Evolutionary conservation across 2,797 vertebrate genomes (phyloP).

Genomic region (Oreortyx pictus): DNA sequence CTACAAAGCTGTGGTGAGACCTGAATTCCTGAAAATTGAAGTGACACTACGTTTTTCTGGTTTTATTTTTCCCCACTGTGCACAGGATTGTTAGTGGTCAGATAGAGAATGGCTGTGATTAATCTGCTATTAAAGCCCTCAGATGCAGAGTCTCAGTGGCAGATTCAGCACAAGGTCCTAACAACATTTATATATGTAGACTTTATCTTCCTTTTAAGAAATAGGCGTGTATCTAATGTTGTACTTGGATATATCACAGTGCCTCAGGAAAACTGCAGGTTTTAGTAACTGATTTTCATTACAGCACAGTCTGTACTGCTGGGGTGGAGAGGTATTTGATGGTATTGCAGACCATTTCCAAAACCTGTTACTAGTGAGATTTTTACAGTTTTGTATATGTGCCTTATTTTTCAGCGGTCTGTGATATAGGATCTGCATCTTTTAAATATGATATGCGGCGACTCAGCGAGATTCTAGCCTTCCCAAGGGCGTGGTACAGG

Average conservation of each 20-base stretch:
- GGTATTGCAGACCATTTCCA: neutral
- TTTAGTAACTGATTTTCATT: neutral
- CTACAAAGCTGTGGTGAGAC: neutral
- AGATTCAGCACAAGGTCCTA: neutral
- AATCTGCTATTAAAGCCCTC: neutral
- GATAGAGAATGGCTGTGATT: neutral
- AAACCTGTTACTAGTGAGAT: neutral
- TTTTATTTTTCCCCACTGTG: neutral
- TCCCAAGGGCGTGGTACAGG: constrained; percentile 97
- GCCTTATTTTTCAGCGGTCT: constrained; percentile 86
- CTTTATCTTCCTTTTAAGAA: neutral
- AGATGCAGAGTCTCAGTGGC: neutral
- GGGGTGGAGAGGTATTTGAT: neutral
- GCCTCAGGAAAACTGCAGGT: neutral
- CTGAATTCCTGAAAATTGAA: neutral
- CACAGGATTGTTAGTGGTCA: neutral
- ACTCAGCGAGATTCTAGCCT: constrained; percentile 97
- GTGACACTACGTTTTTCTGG: neutral
- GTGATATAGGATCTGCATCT: constrained; percentile 98
- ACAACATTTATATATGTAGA: neutral
- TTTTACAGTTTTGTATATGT: neutral
- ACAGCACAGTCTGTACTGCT: neutral
- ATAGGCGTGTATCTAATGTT: neutral
- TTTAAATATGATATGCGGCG: constrained; percentile 99
- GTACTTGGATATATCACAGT: neutral